These are phyloP conservation scores for Ascidia mentula DNA, from an alignment of 23 tunicate species.

Conservation along the genomic window DNA sequence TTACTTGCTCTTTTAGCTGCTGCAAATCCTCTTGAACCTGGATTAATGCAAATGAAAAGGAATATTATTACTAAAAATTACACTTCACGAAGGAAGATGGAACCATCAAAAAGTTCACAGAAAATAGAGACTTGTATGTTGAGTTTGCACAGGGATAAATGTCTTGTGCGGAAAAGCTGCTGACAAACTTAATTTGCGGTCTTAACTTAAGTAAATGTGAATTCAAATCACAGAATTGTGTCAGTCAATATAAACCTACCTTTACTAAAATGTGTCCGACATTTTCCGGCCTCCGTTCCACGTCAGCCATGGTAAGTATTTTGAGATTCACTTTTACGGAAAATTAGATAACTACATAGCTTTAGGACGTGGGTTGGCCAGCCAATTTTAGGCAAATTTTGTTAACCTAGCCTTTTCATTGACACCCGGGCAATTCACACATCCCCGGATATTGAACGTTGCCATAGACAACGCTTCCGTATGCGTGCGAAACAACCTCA, in stretches of 20 bases:
- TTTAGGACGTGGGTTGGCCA: too few relatives aligned
- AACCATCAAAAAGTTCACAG: not conserved
- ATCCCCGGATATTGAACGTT: too few relatives aligned
- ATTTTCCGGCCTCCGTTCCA: conserved; percentile 68
- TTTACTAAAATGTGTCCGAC: conserved; percentile 66
- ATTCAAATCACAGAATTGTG: not conserved
- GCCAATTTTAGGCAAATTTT: too few relatives aligned
- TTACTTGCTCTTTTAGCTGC: conserved; percentile 65
- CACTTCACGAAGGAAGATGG: too few relatives aligned
- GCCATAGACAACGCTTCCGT: too few relatives aligned
- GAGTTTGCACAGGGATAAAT: not conserved
- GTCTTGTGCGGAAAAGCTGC: not conserved
- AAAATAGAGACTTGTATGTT: not conserved
- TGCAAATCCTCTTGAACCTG: conserved; percentile 89
- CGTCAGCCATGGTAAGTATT: conserved; percentile 84
- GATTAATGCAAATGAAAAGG: not conserved
- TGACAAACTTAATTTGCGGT: not conserved
- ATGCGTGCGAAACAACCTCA: too few relatives aligned
- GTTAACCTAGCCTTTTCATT: too few relatives aligned
- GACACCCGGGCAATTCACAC: too few relatives aligned
- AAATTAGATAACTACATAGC: too few relatives aligned
- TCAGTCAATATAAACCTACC: conserved; percentile 21
- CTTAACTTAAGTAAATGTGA: not conserved
- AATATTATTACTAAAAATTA: not conserved
- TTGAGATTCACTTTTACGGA: too few relatives aligned